Conservation (phyloP, 2,888 invertebrate genomes). For the Calameuta pallipes region DNA sequence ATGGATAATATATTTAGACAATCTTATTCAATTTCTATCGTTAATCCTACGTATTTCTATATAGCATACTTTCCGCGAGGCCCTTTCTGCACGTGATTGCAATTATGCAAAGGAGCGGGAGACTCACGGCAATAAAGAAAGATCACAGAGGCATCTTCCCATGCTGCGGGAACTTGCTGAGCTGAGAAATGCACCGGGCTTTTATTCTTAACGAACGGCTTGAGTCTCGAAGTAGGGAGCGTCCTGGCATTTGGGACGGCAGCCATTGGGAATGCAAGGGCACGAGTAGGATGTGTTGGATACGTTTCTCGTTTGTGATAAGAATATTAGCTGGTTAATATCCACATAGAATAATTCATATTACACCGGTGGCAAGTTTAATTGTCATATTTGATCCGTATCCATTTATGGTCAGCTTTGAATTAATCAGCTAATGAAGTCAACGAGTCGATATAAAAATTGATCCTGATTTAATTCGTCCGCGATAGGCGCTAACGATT, state of each 20-base stretch:
- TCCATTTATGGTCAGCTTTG: not conserved
- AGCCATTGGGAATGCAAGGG: constrained; percentile 48
- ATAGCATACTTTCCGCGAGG: not conserved
- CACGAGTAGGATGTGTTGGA: constrained; percentile 27
- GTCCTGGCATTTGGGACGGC: constrained; percentile 50
- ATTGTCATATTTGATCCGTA: not conserved
- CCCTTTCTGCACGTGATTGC: constrained; percentile 33
- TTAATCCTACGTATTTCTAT: not conserved
- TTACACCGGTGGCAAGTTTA: not conserved
- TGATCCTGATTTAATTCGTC: not conserved
- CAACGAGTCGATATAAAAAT: not conserved
- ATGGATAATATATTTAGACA: not conserved
- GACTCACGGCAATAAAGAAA: constrained; percentile 27
- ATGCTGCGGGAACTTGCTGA: not conserved
- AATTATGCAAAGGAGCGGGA: constrained; percentile 29
- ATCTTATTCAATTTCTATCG: not conserved
- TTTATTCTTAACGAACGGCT: not conserved
- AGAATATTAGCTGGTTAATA: not conserved
- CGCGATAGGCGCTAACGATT: not conserved
- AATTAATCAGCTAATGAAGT: not conserved
- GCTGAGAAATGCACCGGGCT: not conserved
- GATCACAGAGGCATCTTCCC: constrained; percentile 19
- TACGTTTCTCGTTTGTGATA: constrained; percentile 1
- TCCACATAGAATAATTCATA: not conserved
- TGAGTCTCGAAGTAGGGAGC: constrained; percentile 33